Conservation (phyloP, 1,140 invertebrate species). For the Drosophila tropicalis region DNA sequence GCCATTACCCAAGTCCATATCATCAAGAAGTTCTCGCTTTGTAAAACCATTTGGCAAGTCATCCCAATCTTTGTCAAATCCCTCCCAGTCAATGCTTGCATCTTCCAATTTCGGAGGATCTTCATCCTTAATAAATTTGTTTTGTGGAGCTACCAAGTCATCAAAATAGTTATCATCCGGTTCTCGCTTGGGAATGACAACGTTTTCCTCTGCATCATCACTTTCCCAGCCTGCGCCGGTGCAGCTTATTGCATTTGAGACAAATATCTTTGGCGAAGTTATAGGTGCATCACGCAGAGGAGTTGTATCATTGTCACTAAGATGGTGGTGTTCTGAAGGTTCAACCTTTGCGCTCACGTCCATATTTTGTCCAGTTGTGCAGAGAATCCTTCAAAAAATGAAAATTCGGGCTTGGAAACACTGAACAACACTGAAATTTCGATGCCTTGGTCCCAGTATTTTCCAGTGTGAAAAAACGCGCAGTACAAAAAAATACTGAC, state of each 20-base stretch:
- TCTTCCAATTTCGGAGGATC: not conserved
- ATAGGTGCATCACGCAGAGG: conserved; percentile 23
- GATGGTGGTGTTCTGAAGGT: not conserved
- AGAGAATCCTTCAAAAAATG: not conserved
- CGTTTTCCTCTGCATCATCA: conserved; percentile 23
- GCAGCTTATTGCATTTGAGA: not conserved
- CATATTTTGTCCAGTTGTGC: too few relatives aligned
- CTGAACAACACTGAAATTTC: not conserved
- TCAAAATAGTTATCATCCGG: conserved; percentile 1
- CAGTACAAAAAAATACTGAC: not conserved
- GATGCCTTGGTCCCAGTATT: not conserved
- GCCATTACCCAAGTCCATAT: conserved; percentile 15
- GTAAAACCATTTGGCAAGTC: not conserved
- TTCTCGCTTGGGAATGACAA: not conserved
- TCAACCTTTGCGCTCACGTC: not conserved
- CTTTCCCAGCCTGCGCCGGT: conserved; percentile 39
- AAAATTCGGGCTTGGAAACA: too few relatives aligned
- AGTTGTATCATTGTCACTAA: conserved; percentile 39
- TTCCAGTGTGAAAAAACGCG: not conserved
- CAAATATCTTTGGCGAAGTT: not conserved
- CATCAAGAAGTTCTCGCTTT: not conserved
- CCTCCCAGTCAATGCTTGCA: not conserved
- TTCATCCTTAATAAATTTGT: not conserved
- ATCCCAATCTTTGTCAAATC: not conserved
- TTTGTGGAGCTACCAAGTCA: not conserved